Conservation (phyloP, 2,797 vertebrate species). For the Pitangus sulphuratus region DNA sequence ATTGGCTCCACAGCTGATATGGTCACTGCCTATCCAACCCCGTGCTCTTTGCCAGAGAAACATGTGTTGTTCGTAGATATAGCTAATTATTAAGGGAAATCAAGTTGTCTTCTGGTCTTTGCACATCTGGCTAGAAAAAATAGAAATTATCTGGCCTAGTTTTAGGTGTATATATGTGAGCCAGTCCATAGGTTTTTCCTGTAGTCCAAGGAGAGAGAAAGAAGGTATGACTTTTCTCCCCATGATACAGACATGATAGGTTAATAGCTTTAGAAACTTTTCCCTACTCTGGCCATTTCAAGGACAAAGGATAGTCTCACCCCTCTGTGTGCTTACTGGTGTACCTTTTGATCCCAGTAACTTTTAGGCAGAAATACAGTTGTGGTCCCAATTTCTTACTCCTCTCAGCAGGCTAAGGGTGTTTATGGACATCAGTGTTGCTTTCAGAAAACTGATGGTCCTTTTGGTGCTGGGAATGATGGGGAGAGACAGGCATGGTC, state of each 20-base stretch:
- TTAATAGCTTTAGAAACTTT: not conserved
- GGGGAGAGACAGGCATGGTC: not conserved
- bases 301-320: not conserved
- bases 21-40: not conserved
- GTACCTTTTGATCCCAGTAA: not conserved
- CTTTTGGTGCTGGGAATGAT: not conserved
- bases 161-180: not conserved
- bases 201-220: not conserved
- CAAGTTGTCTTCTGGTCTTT: not conserved
- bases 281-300: not conserved
- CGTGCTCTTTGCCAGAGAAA: not conserved
- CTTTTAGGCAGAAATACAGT: not conserved
- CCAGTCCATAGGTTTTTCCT: not conserved
- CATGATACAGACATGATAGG: not conserved
- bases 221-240: not conserved
- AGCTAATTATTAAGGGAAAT: not conserved
- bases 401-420: not conserved
- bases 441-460: not conserved
- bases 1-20: rapidly evolving
- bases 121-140: not conserved
- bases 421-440: not conserved
- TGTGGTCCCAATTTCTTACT: not conserved
- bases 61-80: rapidly evolving
- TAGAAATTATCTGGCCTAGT: not conserved
- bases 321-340: not conserved